phyloP scores from a whole-genome alignment of 2,888 invertebrate species.

The Stenchaetothrips biformis region DNA sequence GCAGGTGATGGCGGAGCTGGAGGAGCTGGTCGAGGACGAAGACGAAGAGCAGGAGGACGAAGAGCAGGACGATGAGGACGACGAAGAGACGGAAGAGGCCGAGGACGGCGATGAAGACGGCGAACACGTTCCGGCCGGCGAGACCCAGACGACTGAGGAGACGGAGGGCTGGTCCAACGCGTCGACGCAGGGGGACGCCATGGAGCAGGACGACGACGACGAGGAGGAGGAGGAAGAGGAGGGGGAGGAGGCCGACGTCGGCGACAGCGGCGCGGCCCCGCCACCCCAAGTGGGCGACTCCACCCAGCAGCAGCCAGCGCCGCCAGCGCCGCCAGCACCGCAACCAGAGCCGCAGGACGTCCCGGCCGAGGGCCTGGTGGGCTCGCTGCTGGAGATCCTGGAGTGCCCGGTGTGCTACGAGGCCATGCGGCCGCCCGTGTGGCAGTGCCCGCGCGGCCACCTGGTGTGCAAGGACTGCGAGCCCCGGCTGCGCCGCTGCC shows the following conservation, averaged over 20 bases:
- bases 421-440: constrained; percentile 57
- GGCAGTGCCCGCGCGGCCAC: constrained; percentile 60
- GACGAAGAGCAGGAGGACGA: not conserved
- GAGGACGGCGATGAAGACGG: not conserved
- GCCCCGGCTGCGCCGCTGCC: constrained; percentile 53
- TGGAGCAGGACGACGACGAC: not conserved
- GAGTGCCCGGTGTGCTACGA: constrained; percentile 63
- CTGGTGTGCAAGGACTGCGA: constrained; percentile 56
- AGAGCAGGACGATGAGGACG: not conserved
- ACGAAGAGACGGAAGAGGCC: not conserved
- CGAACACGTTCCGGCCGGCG: not conserved
- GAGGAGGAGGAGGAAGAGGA: not conserved
- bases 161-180: not conserved
- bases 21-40: not conserved
- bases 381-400: constrained; percentile 49
- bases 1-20: not conserved
- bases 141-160: too few relatives aligned
- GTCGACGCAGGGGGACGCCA: not conserved
- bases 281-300: too few relatives aligned
- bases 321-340: not conserved
- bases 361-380: constrained; percentile 33
- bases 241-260: not conserved
- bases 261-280: not conserved
- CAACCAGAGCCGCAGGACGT: not conserved
- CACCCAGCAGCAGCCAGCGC: not conserved